These are phyloP conservation scores for Sclerodermus sp. DNA, from an alignment of 2,888 invertebrate species.

Conservation along the genomic window DNA sequence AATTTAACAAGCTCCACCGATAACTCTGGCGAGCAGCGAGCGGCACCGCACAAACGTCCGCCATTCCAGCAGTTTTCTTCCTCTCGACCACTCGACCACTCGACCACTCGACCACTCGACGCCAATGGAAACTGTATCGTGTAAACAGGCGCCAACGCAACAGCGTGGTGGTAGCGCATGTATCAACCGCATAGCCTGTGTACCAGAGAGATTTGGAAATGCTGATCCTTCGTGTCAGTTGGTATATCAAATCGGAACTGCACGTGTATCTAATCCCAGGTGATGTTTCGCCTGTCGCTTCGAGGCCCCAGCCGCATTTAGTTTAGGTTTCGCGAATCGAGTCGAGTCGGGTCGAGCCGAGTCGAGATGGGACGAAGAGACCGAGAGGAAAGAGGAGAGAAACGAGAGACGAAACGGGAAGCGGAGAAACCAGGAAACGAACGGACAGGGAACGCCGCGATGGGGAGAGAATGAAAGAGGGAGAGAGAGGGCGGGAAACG, in stretches of 20 bases:
- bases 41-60: no score
- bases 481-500: no score
- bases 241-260: slow-evolving; percentile 37
- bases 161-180: slow-evolving; percentile 11
- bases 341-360: no score
- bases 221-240: slow-evolving; percentile 37
- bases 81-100: slow-evolving; percentile 9
- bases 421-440: neutral
- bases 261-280: slow-evolving; percentile 23
- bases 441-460: no score
- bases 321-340: slow-evolving; percentile 9
- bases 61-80: neutral
- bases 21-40: slow-evolving; percentile 25
- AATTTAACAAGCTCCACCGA: slow-evolving; percentile 36
- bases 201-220: slow-evolving; percentile 38
- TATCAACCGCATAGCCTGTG: slow-evolving; percentile 20
- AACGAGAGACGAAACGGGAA: neutral
- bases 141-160: slow-evolving; percentile 17
- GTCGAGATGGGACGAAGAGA: neutral
- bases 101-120: no score
- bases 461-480: no score
- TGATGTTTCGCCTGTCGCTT: slow-evolving; percentile 21
- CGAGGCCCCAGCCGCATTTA: slow-evolving; percentile 20
- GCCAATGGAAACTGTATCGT: slow-evolving; percentile 9
- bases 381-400: neutral